Base-by-base conservation (phyloP, 2,113 vertebrate genomes). In the Mormyrus lacerda region DNA sequence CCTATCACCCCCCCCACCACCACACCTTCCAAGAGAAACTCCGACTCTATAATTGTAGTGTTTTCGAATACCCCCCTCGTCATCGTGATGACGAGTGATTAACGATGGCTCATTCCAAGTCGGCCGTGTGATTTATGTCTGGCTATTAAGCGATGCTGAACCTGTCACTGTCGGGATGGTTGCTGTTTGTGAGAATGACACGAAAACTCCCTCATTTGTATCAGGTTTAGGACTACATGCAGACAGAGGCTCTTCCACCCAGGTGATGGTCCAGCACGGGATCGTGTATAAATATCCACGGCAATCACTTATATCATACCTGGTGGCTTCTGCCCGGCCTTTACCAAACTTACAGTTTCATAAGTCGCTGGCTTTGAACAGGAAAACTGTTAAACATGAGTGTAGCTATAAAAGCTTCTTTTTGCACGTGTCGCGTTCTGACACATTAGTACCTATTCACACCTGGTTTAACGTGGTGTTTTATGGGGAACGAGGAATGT, bases 101-200 rank as follows among this genome's bases (percentile, higher is more conserved):
- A 51, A 89, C 21, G 21, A 51, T 35, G 76, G 31, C 65, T 51
- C 44, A 24, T 79, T 88, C 35, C 76, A 13, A 51, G 76, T 55
- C 11, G 65, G 87, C 58, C 13, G 65, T 44, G 44, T 48, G 87
- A 88, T 88, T 88, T 88, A 88, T 73, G 55, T 47, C 55, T 79
- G 45, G 44, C 82, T n/a, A 85, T 51, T 86, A 50, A 86, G 79
- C 79, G 27, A 17, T 51, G 48, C 10, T 31, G 31, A 45, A 19
- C 76, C 86, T 65, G 87, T 47, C 48, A 51, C 24, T 2, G 21
- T 82, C 83, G 27, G 55, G 44, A 89, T n/a, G 61, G 53, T 9
- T 17, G 58, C 24, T 55, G 4, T 69, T 48, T 4, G 11, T 35
- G 39, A 65, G 42, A 69, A 21, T 86, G 53, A 85, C 35, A n/a